Evolutionary conservation across 2,888 invertebrate genomes (phyloP), one percentile per base, ranked within the genome.

Genomic region (Altica lythri): DNA sequence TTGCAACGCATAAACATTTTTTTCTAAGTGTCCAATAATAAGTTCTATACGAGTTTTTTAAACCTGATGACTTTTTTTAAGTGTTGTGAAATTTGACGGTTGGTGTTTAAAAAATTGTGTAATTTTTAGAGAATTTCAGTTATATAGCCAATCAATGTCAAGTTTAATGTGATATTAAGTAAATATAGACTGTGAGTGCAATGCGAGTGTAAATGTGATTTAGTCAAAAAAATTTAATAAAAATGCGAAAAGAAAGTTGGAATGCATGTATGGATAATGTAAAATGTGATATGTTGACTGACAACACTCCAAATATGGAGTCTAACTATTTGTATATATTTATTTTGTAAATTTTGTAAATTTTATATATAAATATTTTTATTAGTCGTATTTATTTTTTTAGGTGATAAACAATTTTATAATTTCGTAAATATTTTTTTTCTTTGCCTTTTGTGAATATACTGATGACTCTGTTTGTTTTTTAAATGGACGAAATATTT

Each of bases 151-250:
- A 32, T 14, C 45, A 68, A 62, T 68, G 68, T 71, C 68, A 70
- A 65, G 65, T 43, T 57, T 59, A 72, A 72, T 75, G 75, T 75
- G 75, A 75, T 75, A 74, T 71, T 72, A 70, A 67, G 66, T 69
- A 55, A 58, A 52, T 68, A 69, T 67, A 67, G 67, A 72, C 68
- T 69, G 70, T 68, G 71, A 69, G 72, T 72, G 72, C 72, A 72
- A 72, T 72, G 62, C 50, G 69, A 61, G 62, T 65, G 63, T 60
- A 59, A 62, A 67, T 71, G 72, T 71, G 71, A 71, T 71, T 71
- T 72, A 70, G 64, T 67, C 64, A 68, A 57, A 25, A 34, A 64
- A 22, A 22, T 22, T 22, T 22, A 22, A 22, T 22, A 22, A 22
- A 5, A 22, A 5, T 22, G 4, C 6, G 6, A 22, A 22, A 5